phyloP scores from a whole-genome alignment of 2,888 invertebrate species.

The Melanargia galathea region DNA sequence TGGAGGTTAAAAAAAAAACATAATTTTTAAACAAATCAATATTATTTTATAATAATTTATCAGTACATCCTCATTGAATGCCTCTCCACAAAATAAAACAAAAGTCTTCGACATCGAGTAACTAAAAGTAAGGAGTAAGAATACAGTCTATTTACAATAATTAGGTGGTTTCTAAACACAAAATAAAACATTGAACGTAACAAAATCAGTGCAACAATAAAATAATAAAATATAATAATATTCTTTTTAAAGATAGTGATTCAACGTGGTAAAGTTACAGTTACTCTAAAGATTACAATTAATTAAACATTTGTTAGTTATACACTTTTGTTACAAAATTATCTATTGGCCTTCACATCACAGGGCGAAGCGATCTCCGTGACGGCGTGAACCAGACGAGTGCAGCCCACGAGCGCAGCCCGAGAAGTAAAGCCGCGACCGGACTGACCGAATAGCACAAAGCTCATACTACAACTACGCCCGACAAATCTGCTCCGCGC shows the following conservation, averaged over 20 bases:
- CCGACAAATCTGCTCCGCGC: too few species aligned
- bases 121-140: conserved; percentile 72
- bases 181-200: conserved; percentile 79
- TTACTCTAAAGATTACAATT: conserved; percentile 71
- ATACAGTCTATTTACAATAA: conserved; percentile 74
- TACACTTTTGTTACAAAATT: conserved; percentile 78
- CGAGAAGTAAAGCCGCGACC: not conserved
- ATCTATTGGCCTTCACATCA: conserved; percentile 81
- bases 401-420: conserved; percentile 12
- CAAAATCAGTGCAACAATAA: conserved; percentile 81
- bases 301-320: conserved; percentile 72
- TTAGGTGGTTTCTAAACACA: conserved; percentile 73
- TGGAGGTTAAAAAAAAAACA: conserved; percentile 49
- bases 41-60: conserved; percentile 80
- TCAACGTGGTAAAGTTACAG: conserved; percentile 78
- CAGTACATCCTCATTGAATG: conserved; percentile 81
- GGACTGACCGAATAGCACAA: not conserved
- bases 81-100: conserved; percentile 71
- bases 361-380: conserved; percentile 76
- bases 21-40: conserved; percentile 79
- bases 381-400: conserved; percentile 53
- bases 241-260: conserved; percentile 62
- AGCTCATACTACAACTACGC: too few species aligned
- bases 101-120: conserved; percentile 72
- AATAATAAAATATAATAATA: conserved; percentile 76